Base-by-base conservation (phyloP, 2,113 vertebrate species). In the Chaetops frenatus region DNA sequence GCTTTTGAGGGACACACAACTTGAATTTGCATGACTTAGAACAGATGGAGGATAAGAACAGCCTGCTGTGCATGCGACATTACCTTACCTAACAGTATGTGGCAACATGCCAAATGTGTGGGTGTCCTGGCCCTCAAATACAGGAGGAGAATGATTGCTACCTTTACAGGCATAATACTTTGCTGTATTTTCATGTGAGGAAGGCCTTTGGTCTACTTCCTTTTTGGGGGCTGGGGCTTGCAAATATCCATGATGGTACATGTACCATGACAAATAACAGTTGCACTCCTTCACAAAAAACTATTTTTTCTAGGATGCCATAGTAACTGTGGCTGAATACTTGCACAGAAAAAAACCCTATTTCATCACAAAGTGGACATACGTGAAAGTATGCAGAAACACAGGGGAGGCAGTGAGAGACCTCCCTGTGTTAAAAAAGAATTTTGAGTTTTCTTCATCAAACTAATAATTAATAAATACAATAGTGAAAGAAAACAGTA, bases 31-130 rank as follows among this genome's bases (percentile, higher is more conserved):
- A 69, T 85, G 89, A 92, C 86, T 95, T 84, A 44, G 83, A 96
- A 91, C 96, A 97, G 96, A 95, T 96, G 90, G 92, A 96, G 87
- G 76, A 70, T 60, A 86, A 83, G 81, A 88, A 86, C 71, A 78
- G 85, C 92, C 92, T 87, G 93, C 95, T 96, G 94, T 95, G 95
- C 69, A 92, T 73, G 93, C 7, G 11, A 86, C 78, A 92, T 82
- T 94, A 58, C 64, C 90, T 94, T 94, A 90, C 76, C 90, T 88
- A 92, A 92, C 82, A 77, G 71, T 27, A 48, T 40, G 36, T 90
- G 96, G 93, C 95, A 90, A 74, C 21, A 9, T 40, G 93, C 92
- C 95, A 94, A 88, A 74, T 48, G 86, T 81, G 94, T 96, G 93
- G 88, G 90, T 93, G 92, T 95, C 76, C 90, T 97, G 95, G 94